phyloP scores from a whole-genome alignment of 2,113 vertebrate genomes.

The Anser brachyrhynchus region DNA sequence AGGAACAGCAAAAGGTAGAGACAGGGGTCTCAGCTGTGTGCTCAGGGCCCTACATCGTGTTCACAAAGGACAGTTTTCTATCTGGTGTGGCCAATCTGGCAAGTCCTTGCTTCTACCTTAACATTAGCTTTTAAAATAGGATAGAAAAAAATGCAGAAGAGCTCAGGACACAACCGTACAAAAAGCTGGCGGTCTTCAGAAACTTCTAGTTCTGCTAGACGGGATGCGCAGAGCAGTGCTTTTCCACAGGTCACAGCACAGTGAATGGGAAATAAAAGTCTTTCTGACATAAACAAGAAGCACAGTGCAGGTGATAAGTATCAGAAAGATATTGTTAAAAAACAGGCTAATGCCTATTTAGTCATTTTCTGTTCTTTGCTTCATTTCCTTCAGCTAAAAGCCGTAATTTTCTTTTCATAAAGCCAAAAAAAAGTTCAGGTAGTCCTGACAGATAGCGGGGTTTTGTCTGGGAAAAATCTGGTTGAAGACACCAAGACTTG shows the following conservation, averaged over 20 bases:
- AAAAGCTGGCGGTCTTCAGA: not conserved
- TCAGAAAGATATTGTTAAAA: not conserved
- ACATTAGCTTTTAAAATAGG: not conserved
- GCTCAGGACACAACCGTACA: not conserved
- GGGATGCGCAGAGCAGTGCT: not conserved
- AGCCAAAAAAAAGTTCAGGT: not conserved
- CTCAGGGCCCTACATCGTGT: not conserved
- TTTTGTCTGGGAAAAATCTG: not conserved
- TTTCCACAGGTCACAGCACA: not conserved
- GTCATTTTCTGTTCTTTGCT: not conserved
- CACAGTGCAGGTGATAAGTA: not conserved
- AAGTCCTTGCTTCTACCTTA: not conserved
- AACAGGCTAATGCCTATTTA: not conserved
- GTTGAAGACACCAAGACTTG: not conserved
- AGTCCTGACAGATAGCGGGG: not conserved
- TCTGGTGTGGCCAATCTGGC: not conserved
- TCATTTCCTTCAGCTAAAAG: conserved; percentile 6
- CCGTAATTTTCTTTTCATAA: not conserved
- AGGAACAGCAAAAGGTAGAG: not conserved
- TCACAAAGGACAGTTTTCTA: not conserved
- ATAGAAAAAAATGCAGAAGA: not conserved
- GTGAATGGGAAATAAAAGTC: not conserved
- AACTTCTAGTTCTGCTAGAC: not conserved
- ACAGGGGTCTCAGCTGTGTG: fast-evolving
- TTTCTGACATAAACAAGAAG: not conserved